A percentile compares a stretch with the other conserved stretches of the same genome.
Evolutionary conservation across 2,113 vertebrate species (phyloP).

Genomic region (Lepus timidus): DNA sequence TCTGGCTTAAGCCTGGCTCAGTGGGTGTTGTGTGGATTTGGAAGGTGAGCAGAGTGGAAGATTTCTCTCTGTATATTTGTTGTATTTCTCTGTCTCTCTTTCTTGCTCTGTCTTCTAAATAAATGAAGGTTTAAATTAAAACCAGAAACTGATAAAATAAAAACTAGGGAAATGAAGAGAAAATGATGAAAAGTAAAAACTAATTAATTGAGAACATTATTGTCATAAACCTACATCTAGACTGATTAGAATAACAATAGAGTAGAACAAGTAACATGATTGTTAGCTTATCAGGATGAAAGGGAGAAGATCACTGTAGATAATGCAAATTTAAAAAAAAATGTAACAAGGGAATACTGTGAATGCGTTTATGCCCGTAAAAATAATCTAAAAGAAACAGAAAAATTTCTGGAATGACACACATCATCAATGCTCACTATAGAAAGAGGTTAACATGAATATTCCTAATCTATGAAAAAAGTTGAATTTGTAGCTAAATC

Average conservation of each 20-base stretch:
- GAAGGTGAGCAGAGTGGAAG: too few relatives aligned
- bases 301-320: not conserved
- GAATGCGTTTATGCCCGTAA: not conserved
- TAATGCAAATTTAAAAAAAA: not conserved
- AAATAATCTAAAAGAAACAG: not conserved
- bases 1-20: too few relatives aligned
- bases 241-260: not conserved
- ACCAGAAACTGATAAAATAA: not conserved
- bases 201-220: not conserved
- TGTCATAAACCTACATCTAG: not conserved
- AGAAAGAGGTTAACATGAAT: not conserved
- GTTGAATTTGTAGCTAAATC: not conserved
- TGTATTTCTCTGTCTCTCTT: too few relatives aligned
- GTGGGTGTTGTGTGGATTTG: too few relatives aligned
- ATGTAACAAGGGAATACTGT: not conserved
- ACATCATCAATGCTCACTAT: not conserved
- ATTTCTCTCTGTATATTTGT: too few relatives aligned
- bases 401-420: not conserved
- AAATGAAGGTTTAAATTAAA: not conserved
- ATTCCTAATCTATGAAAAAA: not conserved
- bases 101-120: too few relatives aligned
- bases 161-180: not conserved
- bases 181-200: not conserved
- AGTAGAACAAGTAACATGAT: not conserved
- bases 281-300: not conserved